Percentiles rank a stretch among this genome's conserved stretches.
phyloP scores from a whole-genome alignment of 1,140 invertebrate genomes.

The Plectus sambesii region DNA sequence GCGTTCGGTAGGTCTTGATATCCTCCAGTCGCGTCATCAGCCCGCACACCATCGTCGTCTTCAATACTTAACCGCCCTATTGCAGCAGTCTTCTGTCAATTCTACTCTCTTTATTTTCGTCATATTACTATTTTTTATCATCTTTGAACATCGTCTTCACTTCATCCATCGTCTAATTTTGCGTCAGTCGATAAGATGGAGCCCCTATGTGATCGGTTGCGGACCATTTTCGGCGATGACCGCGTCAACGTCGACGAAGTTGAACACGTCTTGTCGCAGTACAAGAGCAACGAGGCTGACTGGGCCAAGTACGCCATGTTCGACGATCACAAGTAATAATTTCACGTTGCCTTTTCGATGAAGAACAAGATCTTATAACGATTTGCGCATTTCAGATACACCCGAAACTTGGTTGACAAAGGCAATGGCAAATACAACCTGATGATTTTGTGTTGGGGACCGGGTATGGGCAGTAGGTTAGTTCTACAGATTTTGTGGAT shows the following conservation, averaged over 20 bases:
- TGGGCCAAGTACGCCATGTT: conserved; percentile 92
- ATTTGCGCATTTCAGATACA: conserved; percentile 59
- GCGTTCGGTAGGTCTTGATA: too few species aligned
- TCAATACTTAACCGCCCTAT: too few species aligned
- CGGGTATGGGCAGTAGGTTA: conserved; percentile 66
- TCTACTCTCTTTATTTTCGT: too few species aligned
- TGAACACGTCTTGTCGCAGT: conserved; percentile 44
- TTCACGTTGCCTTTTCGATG: conserved; percentile 6
- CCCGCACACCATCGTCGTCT: too few species aligned
- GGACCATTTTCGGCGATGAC: conserved; percentile 18
- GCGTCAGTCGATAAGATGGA: too few species aligned
- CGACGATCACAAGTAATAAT: conserved; percentile 68
- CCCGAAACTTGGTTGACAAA: conserved; percentile 75
- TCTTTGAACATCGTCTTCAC: too few species aligned
- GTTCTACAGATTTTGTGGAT: conserved; percentile 2
- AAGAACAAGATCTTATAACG: conserved; percentile 1
- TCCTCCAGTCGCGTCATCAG: too few species aligned
- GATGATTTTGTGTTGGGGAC: conserved; percentile 89
- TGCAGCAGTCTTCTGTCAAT: too few species aligned
- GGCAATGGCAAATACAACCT: conserved; percentile 95
- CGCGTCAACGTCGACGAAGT: conserved; percentile 19
- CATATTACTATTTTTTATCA: too few species aligned
- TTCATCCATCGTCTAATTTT: too few species aligned
- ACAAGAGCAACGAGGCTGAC: conserved; percentile 73
- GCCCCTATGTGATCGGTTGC: conserved; percentile 17